These are phyloP conservation scores for Glaucidium brasilianum DNA, from an alignment of 2,113 vertebrate genomes.

Conservation along the genomic window DNA sequence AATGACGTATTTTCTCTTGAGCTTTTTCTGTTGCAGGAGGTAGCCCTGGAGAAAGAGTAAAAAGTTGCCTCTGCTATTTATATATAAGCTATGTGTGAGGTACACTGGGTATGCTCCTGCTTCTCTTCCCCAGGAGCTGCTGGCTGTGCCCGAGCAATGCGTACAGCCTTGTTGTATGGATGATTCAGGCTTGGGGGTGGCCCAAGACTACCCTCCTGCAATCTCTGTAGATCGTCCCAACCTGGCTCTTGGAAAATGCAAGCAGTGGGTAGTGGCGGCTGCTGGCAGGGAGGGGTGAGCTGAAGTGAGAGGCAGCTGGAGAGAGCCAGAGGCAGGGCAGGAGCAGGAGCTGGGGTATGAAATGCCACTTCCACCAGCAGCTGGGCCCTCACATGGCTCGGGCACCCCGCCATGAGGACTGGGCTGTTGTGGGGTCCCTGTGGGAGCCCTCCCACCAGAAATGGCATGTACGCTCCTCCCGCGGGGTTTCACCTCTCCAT, in stretches of 20 bases:
- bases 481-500: not conserved
- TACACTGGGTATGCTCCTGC: not conserved
- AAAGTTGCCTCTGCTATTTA: not conserved
- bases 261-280: not conserved
- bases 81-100: rapidly evolving
- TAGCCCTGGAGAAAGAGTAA: not conserved
- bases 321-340: not conserved
- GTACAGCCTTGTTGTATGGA: not conserved
- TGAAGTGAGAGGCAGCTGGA: not conserved
- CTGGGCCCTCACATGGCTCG: rapidly evolving
- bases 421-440: not conserved
- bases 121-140: not conserved
- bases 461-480: rapidly evolving
- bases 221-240: rapidly evolving
- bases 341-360: not conserved
- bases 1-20: not conserved
- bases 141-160: not conserved
- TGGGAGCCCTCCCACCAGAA: not conserved
- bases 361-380: not conserved
- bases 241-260: not conserved
- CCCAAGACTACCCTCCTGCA: not conserved
- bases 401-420: rapidly evolving
- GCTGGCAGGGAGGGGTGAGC: not conserved
- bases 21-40: not conserved
- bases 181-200: not conserved